Evolutionary conservation across 1,140 invertebrate species (phyloP).

Genomic region (Eufriesea mexicana): DNA sequence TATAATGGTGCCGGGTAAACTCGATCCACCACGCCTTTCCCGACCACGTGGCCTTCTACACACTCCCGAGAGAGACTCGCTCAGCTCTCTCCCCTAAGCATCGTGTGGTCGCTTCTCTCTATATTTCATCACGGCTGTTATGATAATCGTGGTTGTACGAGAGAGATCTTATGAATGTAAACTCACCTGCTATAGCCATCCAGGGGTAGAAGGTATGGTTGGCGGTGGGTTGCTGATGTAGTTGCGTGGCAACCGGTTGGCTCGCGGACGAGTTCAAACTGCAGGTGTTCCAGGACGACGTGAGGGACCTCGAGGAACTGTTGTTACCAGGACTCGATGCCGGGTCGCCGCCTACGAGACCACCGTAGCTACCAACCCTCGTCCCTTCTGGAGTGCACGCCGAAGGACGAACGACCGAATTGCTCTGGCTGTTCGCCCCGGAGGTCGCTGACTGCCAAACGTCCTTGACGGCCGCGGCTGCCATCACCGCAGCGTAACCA

Average conservation of each 20-base stretch:
- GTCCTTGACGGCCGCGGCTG: slow-evolving; percentile 86
- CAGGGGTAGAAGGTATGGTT: slow-evolving; percentile 98
- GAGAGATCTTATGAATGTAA: slow-evolving; percentile 61
- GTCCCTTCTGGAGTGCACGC: slow-evolving; percentile 92
- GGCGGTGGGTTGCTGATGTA: slow-evolving; percentile 91
- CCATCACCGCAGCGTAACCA: slow-evolving; percentile 86
- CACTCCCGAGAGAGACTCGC: neutral
- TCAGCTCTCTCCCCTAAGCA: slow-evolving; percentile 63
- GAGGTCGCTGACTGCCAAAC: slow-evolving; percentile 86
- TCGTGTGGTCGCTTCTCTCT: slow-evolving; percentile 49
- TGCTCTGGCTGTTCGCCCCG: slow-evolving; percentile 85
- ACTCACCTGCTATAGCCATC: slow-evolving; percentile 99
- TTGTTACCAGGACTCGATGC: slow-evolving; percentile 89
- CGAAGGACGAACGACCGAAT: slow-evolving; percentile 89
- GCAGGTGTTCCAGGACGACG: slow-evolving; percentile 91
- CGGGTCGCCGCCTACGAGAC: slow-evolving; percentile 88
- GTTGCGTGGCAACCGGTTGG: slow-evolving; percentile 90
- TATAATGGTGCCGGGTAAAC: slow-evolving; percentile 29
- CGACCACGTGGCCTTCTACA: slow-evolving; percentile 66
- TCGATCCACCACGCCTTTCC: slow-evolving; percentile 64
- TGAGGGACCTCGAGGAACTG: slow-evolving; percentile 85
- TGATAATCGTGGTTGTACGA: slow-evolving; percentile 67
- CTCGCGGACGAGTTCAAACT: slow-evolving; percentile 88
- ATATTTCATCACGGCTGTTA: slow-evolving; percentile 74
- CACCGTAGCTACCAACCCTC: slow-evolving; percentile 86